Evolutionary conservation across 2,888 invertebrate species (phyloP), one percentile per base, ranked within the genome.

Genomic region (Sericinus montela): DNA sequence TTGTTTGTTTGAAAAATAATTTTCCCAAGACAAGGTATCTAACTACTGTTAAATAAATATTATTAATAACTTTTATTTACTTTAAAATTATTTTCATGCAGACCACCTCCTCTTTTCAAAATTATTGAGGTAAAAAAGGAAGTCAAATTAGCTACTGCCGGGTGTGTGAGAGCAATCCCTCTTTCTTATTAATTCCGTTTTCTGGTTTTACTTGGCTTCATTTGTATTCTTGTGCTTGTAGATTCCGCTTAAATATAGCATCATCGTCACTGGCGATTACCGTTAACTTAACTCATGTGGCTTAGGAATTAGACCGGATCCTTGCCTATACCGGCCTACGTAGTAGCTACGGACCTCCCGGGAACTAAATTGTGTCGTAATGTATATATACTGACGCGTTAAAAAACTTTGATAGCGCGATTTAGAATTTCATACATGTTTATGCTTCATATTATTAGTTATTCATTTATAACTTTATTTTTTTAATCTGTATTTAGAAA

Each of bases 331-430:
- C 86, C 85, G 80, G 76, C 68, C 60, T 59, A 78, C 85, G 77
- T 70, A 82, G 87, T 87, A 87, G 85, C 87, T 75, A 84, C 82
- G 87, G 86, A 87, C 87, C 76, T 74, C 75, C 85, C 78, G 43
- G 13, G 0, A 0, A 1, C 0, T 0, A 1, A 0, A 0, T 0
- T 0, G 0, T 3, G 8, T 11, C 28, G 42, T 30, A 3, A 44
- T 15, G 13, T 48, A 19, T 63, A 59, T 65, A 63, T 69, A 70
- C 58, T 19, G 8, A 30, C 13, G 10, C 0, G 0, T 10, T 3
- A 15, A 58, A 68, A 81, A 78, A 75, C 58, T 65, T 62, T 51
- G 35, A 60, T 74, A 74, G 65, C 76, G 86, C 67, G 86, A 73
- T 82, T 62, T 62, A 86, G 82, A 53, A 64, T 55, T 52, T 32